Conservation (phyloP, 2,797 vertebrate genomes). For the Amphiprion clarkii region DNA sequence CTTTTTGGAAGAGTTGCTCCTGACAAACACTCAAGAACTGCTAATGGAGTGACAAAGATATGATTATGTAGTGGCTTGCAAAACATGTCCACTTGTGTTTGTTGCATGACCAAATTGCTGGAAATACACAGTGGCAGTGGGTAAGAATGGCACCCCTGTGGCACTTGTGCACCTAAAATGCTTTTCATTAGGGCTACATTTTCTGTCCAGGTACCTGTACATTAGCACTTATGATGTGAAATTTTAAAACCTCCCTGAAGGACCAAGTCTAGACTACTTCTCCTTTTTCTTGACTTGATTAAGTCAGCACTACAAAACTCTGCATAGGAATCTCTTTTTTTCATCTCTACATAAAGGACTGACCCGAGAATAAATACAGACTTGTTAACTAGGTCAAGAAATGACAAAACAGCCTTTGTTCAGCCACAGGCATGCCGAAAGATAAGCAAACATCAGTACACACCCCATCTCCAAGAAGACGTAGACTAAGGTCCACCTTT, state of each 20-base stretch:
- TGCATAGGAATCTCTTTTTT: conserved; percentile 1
- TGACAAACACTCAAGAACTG: conserved; percentile 19
- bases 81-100: conserved; percentile 30
- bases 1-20: conserved; percentile 10
- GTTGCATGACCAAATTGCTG: conserved; percentile 42
- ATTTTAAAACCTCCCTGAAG: conserved; percentile 45
- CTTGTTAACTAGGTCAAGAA: conserved; percentile 31
- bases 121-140: conserved; percentile 33
- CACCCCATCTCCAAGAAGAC: conserved; percentile 19
- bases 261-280: conserved; percentile 17
- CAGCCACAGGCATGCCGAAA: conserved; percentile 38
- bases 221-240: conserved; percentile 25
- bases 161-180: conserved; percentile 39
- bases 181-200: conserved; percentile 45
- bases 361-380: conserved; percentile 19
- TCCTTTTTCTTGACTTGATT: conserved; percentile 34
- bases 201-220: conserved; percentile 17
- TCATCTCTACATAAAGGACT: conserved; percentile 14
- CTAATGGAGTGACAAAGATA: conserved; percentile 33
- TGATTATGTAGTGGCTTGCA: conserved; percentile 20
- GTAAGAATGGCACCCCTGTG: conserved; percentile 16
- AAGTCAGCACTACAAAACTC: conserved; percentile 27
- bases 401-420: conserved; percentile 33
- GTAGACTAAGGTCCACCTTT: conserved; percentile 44
- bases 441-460: conserved; percentile 45